Base-by-base conservation (phyloP, 2,113 vertebrate genomes). In the Dascyllus trimaculatus region DNA sequence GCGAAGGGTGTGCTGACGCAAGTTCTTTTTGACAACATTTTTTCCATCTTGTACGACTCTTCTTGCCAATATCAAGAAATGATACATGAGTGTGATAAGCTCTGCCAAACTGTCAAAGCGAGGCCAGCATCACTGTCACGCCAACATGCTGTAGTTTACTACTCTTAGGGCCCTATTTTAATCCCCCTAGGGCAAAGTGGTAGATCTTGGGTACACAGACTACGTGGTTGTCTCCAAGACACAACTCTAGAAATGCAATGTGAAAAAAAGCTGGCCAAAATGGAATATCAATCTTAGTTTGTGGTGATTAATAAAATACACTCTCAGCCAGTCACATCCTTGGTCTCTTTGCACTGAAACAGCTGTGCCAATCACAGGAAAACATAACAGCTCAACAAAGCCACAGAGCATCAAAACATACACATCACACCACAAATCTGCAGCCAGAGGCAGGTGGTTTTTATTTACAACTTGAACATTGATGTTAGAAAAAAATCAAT, bases 31-130 rank as follows among this genome's bases (percentile, higher is more conserved):
- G 14, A 35, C 49, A 76, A 81, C 75, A 58, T 60, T 54, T 18
- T 4, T n/a, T 66, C 63, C 65, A 78, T 56, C 52, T 19, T 35
- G 32, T 48, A 4, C 54, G 60, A 63, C 18, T 81, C 61, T 75
- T 43, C 13, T 57, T 70, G 56, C 11, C 49, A 64, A 4, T 26
- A 43, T 49, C 48, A 66, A 38, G 24, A 72, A 43, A 56, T 68
- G 24, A 70, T 71, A 53, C 52, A 70, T 11, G 68, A 76, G 61
- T 40, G 11, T 48, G 6, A 60, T 72, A 48, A 54, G 22, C 63
- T 69, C 53, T 65, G 69, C 57, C 70, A 84, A 43, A 58, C 65
- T 40, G 52, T 63, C 48, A 72, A 67, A 40, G 73, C 43, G 49
- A 68, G 6, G 45, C 48, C 15, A 53, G 4, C n/a, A 11, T 38